These are phyloP conservation scores for Silvanus unidentatus DNA, from an alignment of 2,888 invertebrate genomes.

Conservation along the genomic window DNA sequence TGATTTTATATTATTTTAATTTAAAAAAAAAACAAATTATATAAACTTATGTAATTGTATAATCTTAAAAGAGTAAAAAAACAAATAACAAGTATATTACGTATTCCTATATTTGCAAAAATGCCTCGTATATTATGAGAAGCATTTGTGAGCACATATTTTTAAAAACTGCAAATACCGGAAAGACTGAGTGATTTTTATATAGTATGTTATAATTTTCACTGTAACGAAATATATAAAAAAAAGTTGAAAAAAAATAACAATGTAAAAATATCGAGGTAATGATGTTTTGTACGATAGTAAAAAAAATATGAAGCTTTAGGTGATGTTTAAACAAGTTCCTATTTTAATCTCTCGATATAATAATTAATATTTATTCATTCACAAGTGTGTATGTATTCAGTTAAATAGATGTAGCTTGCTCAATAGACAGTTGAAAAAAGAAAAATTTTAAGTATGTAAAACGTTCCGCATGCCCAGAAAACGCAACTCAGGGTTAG, in stretches of 20 bases:
- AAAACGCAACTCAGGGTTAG: slow-evolving; percentile 47
- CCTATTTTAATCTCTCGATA: slow-evolving; percentile 49
- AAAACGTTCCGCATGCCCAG: slow-evolving; percentile 42
- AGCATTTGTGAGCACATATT: slow-evolving; percentile 49
- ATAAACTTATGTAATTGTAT: too few species aligned
- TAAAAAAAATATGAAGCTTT: slow-evolving; percentile 37
- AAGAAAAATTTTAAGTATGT: neutral
- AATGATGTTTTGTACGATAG: slow-evolving; percentile 48
- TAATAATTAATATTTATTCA: slow-evolving; percentile 35
- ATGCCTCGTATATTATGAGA: slow-evolving; percentile 46
- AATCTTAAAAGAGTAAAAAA: slow-evolving; percentile 35
- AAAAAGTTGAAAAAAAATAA: slow-evolving; percentile 3
- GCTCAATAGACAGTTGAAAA: slow-evolving; percentile 44
- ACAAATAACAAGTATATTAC: slow-evolving; percentile 27
- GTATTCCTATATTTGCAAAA: slow-evolving; percentile 44
- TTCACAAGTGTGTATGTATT: slow-evolving; percentile 44
- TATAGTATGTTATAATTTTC: slow-evolving; percentile 49
- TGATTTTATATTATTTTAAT: slow-evolving; percentile 48
- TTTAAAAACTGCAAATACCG: slow-evolving; percentile 47
- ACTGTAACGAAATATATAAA: slow-evolving; percentile 29
- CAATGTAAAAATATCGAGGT: slow-evolving; percentile 41
- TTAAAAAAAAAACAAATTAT: slow-evolving; percentile 38
- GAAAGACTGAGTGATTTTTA: slow-evolving; percentile 52
- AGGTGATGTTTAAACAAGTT: slow-evolving; percentile 50
- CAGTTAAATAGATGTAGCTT: slow-evolving; percentile 48